Evolutionary conservation across 2,888 invertebrate genomes (phyloP).

Genomic region (Stenodera caucasica): DNA sequence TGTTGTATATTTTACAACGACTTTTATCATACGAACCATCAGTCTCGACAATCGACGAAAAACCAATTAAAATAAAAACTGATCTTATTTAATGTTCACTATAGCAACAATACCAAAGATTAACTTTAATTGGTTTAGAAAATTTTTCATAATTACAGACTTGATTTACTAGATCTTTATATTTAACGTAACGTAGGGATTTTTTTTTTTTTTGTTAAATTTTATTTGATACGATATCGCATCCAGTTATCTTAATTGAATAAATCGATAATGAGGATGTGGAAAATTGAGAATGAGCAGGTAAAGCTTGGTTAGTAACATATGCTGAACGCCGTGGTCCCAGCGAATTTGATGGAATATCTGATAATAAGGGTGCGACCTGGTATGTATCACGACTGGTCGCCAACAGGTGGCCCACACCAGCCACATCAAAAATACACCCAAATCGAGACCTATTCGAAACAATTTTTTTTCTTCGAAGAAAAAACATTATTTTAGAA

Average conservation of each 20-base stretch:
- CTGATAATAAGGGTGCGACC: conserved; percentile 30
- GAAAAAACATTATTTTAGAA: too few relatives aligned
- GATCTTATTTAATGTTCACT: background rate
- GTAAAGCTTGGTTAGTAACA: conserved; percentile 11
- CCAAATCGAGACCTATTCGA: background rate
- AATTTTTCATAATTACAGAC: conserved; percentile 6
- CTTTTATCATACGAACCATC: background rate
- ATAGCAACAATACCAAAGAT: too few relatives aligned
- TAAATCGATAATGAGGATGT: conserved; percentile 19
- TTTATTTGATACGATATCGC: background rate
- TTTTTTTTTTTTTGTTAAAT: background rate
- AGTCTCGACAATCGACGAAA: background rate
- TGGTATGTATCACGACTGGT: conserved; percentile 25
- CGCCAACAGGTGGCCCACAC: conserved; percentile 25
- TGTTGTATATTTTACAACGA: background rate
- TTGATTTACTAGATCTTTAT: background rate
- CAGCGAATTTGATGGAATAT: conserved; percentile 25
- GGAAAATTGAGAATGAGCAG: conserved; percentile 16
- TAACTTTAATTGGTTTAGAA: background rate
- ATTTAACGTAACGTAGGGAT: background rate
- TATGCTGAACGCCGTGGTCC: conserved; percentile 19
- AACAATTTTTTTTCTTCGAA: too few relatives aligned
- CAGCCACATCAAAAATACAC: conserved; percentile 12
- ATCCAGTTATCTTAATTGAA: conserved; percentile 18
- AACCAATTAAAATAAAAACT: background rate